Evolutionary conservation across 2,888 invertebrate genomes (phyloP).

Genomic region (Coenonympha arcania): DNA sequence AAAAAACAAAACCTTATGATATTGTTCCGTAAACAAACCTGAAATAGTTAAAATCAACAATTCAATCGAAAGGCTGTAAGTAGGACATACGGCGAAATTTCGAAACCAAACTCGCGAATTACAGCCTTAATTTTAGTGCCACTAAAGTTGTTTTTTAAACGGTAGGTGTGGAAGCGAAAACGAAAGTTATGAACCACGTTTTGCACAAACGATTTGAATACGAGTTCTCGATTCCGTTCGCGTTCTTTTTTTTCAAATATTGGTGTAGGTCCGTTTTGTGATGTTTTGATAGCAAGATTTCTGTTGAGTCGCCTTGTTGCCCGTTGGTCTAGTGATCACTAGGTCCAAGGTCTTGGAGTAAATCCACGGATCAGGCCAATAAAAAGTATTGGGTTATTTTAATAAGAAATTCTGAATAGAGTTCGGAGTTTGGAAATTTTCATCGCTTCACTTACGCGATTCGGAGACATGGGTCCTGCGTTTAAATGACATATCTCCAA

Average conservation of each 20-base stretch:
- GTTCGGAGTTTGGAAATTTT: too few relatives aligned
- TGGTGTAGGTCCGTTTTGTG: slow-evolving; percentile 28
- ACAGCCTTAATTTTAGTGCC: slow-evolving; percentile 26
- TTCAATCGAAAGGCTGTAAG: slow-evolving; percentile 59
- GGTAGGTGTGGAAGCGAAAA: slow-evolving; percentile 48
- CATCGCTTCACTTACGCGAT: too few relatives aligned
- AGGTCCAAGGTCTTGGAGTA: too few relatives aligned
- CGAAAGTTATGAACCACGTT: slow-evolving; percentile 64
- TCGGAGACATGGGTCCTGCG: too few relatives aligned
- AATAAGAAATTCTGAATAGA: too few relatives aligned
- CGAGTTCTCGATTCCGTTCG: slow-evolving; percentile 32
- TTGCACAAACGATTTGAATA: slow-evolving; percentile 71
- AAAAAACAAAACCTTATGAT: slow-evolving; percentile 25
- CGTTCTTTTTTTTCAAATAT: slow-evolving; percentile 25
- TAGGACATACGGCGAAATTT: slow-evolving; percentile 66
- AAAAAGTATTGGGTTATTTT: too few relatives aligned
- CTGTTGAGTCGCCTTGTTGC: too few relatives aligned
- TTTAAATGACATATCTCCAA: too few relatives aligned
- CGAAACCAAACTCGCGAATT: slow-evolving; percentile 31
- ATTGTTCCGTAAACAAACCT: slow-evolving; percentile 45
- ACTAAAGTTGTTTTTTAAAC: slow-evolving; percentile 37
- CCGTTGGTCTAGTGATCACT: too few relatives aligned
- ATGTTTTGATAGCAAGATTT: too few relatives aligned
- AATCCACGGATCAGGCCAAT: too few relatives aligned
- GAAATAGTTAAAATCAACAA: slow-evolving; percentile 65